Percentiles rank a stretch among this genome's conserved stretches.
phyloP scores from a whole-genome alignment of 64 coral and sea anemone genomes.

The Trachythela sp. region DNA sequence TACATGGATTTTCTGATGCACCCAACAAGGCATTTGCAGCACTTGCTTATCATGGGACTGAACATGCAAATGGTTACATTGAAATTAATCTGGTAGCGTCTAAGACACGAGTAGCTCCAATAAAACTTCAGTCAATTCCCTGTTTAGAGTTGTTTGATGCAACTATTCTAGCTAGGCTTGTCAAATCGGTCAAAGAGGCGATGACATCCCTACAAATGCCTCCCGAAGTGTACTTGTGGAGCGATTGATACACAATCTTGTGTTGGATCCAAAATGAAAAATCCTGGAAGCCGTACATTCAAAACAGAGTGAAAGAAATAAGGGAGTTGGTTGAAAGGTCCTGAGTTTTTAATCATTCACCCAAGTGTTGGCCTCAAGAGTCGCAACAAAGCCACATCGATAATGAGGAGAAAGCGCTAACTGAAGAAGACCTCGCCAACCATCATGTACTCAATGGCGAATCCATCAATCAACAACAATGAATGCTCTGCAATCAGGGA shows the following conservation, averaged over 20 bases:
- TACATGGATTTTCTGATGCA: slow-evolving; percentile 38
- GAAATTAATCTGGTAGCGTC: no score
- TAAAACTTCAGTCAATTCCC: slow-evolving; percentile 37
- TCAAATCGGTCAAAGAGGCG: slow-evolving; percentile 18
- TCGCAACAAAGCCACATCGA: not conserved
- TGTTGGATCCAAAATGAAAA: not conserved
- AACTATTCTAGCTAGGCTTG: slow-evolving; percentile 24
- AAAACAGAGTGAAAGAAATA: not conserved
- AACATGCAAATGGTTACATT: slow-evolving; percentile 33
- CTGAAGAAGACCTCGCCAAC: not conserved
- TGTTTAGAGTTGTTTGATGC: slow-evolving; percentile 33
- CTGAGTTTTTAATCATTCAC: not conserved
- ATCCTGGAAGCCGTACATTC: not conserved
- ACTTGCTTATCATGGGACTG: slow-evolving; percentile 23
- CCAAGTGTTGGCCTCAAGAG: not conserved
- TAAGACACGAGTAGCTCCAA: slow-evolving; percentile 37
- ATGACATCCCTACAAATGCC: not conserved
- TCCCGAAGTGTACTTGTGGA: slow-evolving; percentile 14
- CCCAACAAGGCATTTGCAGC: not conserved
- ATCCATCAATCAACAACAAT: not conserved
- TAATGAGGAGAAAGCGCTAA: not conserved
- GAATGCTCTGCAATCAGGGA: not conserved
- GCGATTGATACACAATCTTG: not conserved
- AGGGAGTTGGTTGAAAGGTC: slow-evolving; percentile 12
- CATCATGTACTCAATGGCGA: not conserved